These are phyloP conservation scores for Dinomys branickii DNA, from an alignment of 2,113 vertebrate species.

Conservation along the genomic window DNA sequence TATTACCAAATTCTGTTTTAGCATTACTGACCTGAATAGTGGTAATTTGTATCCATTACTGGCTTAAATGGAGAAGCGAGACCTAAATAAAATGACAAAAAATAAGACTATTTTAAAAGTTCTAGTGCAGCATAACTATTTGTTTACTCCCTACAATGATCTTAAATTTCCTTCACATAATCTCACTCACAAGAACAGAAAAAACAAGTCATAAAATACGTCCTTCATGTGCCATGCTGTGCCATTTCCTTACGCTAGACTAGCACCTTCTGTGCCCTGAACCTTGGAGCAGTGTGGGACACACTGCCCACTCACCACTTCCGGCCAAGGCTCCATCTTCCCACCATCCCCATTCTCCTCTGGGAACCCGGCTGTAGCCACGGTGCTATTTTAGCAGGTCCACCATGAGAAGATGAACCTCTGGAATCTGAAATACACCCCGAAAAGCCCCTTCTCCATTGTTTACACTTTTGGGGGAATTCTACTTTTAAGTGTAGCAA, in stretches of 20 bases:
- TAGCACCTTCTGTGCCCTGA: not conserved
- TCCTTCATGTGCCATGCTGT: not conserved
- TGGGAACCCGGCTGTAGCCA: not conserved
- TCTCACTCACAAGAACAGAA: not conserved
- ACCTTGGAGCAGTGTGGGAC: not conserved
- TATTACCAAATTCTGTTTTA: slow-evolving; percentile 44
- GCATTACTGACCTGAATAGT: slow-evolving; percentile 95
- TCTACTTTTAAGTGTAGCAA: slow-evolving; percentile 33
- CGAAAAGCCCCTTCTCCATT: not conserved
- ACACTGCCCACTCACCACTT: not conserved
- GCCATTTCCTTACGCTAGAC: not conserved
- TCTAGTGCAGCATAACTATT: not conserved
- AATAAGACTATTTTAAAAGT: not conserved
- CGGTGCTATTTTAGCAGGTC: not conserved
- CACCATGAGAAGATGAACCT: not conserved
- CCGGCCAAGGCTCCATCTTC: not conserved
- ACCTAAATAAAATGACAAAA: slow-evolving; percentile 88
- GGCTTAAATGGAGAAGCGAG: slow-evolving; percentile 99
- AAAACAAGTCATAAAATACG: not conserved
- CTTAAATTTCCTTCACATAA: not conserved
- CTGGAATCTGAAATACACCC: not conserved
- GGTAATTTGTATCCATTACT: slow-evolving; percentile 95
- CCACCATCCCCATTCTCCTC: not conserved
- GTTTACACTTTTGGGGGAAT: not conserved
- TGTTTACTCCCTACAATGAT: slow-evolving; percentile 32